Evolutionary conservation across 2,797 vertebrate genomes (phyloP), one percentile per base, ranked within the genome.

Genomic region (Sebastes kiyomatsui): DNA sequence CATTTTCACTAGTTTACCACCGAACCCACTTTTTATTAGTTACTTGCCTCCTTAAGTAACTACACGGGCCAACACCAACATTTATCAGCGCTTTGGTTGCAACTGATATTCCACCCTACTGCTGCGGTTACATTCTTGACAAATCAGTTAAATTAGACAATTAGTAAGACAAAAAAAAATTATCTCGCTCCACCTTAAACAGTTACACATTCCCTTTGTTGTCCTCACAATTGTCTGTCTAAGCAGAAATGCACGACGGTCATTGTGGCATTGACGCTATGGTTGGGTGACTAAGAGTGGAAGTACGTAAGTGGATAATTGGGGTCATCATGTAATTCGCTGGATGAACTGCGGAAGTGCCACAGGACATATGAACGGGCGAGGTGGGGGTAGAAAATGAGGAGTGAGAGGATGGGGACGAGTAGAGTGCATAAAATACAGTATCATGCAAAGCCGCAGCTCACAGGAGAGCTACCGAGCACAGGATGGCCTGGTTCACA

Each of bases 401-500:
- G 72, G 72, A 58, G 54, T 28, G 61, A 22, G 38, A 10, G 46
- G 32, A 11, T 16, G 38, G 16, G 46, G 32, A 11, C 20, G 42
- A 33, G 67, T 2, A 80, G 82, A 67, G 75, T 77, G 74, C 58
- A 76, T 61, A 85, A 80, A 52, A 84, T 73, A 88, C 30, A 66
- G 70, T 67, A 81, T 81, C 74, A 79, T 87, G 91, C 83, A 71
- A 85, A 79, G 87, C 91, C 79, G 60, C 62, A 35, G 77, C 95
- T 88, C 88, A 75, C 62, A 66, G 65, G 89, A 85, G 90, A 84
- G 82, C 81, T 20, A 56, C 28, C 11, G 18, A 91, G 89, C 78
- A 87, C 86, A 87, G 59, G 52, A 86, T 91, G 94, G 91, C 93
- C 93, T 93, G 90, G 91, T 94, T 94, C 89, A 90, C 79, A 95